These are phyloP conservation scores for Andrena chrysosceles DNA, from an alignment of 2,888 invertebrate species.

Conservation along the genomic window DNA sequence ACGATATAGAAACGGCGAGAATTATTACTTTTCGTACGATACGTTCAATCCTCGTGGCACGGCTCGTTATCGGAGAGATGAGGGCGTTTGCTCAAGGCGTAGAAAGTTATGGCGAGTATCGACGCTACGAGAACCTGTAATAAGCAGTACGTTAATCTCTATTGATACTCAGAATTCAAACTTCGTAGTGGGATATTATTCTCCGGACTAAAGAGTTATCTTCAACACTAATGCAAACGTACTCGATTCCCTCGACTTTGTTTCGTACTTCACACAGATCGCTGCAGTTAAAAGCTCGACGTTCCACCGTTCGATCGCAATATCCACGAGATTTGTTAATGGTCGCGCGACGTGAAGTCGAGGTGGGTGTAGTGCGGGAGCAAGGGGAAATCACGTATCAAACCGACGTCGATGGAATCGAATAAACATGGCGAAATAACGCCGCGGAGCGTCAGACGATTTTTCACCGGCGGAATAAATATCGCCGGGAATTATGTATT, in stretches of 20 bases:
- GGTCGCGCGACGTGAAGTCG: neutral
- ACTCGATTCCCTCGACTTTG: too few relatives aligned
- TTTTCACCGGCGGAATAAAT: slow-evolving; percentile 47
- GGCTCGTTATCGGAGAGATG: neutral
- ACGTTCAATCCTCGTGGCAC: slow-evolving; percentile 3
- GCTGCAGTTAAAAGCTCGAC: neutral
- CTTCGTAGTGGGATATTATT: too few relatives aligned
- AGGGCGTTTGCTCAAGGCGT: neutral
- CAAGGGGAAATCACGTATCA: slow-evolving; percentile 18
- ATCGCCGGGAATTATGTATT: slow-evolving; percentile 64
- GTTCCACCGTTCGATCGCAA: neutral
- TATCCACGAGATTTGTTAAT: slow-evolving; percentile 16
- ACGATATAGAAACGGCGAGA: neutral
- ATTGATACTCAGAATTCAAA: neutral
- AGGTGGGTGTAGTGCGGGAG: neutral
- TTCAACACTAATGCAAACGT: too few relatives aligned
- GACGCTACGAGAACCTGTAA: neutral
- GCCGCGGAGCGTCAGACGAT: neutral
- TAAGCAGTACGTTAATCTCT: neutral
- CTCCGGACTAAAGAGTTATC: too few relatives aligned
- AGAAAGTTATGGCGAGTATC: neutral
- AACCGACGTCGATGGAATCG: slow-evolving; percentile 10
- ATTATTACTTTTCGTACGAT: slow-evolving; percentile 13
- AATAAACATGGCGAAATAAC: slow-evolving; percentile 38
- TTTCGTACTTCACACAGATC: too few relatives aligned